These are phyloP conservation scores for Alouatta palliata DNA, from an alignment of 2,113 vertebrate genomes.

Conservation along the genomic window DNA sequence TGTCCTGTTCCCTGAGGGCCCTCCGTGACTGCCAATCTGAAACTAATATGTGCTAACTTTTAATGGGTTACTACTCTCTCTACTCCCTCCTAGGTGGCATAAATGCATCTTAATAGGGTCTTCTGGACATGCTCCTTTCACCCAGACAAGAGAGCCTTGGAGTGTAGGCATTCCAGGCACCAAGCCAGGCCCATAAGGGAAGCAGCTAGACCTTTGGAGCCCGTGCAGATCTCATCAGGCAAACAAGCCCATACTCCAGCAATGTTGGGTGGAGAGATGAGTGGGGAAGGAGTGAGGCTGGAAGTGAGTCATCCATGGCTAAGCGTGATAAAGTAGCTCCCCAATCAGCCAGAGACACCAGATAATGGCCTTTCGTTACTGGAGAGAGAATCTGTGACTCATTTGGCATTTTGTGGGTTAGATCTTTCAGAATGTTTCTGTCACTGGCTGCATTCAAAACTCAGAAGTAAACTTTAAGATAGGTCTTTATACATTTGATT, in stretches of 20 bases:
- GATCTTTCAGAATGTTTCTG: slow-evolving; percentile 24
- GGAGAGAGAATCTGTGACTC: slow-evolving; percentile 17
- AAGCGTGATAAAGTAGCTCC: slow-evolving; percentile 1
- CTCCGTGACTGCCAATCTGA: slow-evolving; percentile 50
- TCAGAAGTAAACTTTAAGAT: background rate
- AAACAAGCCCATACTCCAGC: background rate
- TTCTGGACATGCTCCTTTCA: background rate
- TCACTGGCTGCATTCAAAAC: slow-evolving; percentile 15
- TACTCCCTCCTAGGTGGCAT: background rate
- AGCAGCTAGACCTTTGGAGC: background rate
- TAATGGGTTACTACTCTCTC: slow-evolving; percentile 4
- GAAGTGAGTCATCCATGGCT: slow-evolving; percentile 19
- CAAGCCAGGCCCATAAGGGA: background rate
- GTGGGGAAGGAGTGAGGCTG: background rate
- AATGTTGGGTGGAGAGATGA: background rate
- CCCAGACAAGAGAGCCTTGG: background rate
- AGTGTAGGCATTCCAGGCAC: background rate
- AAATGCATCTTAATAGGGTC: slow-evolving; percentile 46
- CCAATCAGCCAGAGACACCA: background rate
- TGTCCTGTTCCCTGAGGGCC: background rate
- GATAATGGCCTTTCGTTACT: slow-evolving; percentile 27
- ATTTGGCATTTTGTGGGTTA: slow-evolving; percentile 56
- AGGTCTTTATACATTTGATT: background rate
- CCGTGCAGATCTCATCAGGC: background rate
- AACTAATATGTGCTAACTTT: slow-evolving; percentile 40